Percentiles rank a stretch among this genome's conserved stretches.
Evolutionary conservation across 2,113 vertebrate species (phyloP).

Genomic region (Taurulus bubalis): DNA sequence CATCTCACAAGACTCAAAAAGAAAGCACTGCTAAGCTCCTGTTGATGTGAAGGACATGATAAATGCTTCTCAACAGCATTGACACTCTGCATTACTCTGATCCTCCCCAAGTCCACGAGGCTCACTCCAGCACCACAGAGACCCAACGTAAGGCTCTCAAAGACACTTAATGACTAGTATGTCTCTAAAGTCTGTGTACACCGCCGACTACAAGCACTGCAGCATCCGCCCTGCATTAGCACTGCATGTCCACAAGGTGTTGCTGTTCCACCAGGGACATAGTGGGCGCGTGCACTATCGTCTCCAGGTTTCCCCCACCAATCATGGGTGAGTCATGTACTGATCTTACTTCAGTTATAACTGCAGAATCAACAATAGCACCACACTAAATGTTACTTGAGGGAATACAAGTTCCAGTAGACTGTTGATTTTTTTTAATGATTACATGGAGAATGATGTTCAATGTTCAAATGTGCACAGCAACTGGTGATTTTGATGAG

Average conservation of each 20-base stretch:
- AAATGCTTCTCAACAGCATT: conserved; percentile 74
- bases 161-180: conserved; percentile 70
- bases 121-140: conserved; percentile 66
- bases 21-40: conserved; percentile 80
- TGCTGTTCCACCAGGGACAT: conserved; percentile 62
- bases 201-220: conserved; percentile 65
- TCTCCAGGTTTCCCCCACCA: conserved; percentile 50
- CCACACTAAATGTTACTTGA: conserved; percentile 70
- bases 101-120: conserved; percentile 65
- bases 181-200: conserved; percentile 75
- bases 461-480: conserved; percentile 61
- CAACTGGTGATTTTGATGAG: conserved; percentile 71
- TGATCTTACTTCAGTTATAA: conserved; percentile 57
- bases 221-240: conserved; percentile 66
- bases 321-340: conserved; percentile 48
- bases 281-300: conserved; percentile 49
- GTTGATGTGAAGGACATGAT: conserved; percentile 80
- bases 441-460: conserved; percentile 60
- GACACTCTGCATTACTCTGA: conserved; percentile 71
- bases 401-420: conserved; percentile 54
- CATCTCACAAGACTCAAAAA: conserved; percentile 70
- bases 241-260: conserved; percentile 74
- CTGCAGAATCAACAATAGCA: conserved; percentile 72
- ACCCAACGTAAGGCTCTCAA: conserved; percentile 50
- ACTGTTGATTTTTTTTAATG: conserved; percentile 64